phyloP scores from a whole-genome alignment of 2,797 vertebrate species.

The Chelidonichthys spinosus region DNA sequence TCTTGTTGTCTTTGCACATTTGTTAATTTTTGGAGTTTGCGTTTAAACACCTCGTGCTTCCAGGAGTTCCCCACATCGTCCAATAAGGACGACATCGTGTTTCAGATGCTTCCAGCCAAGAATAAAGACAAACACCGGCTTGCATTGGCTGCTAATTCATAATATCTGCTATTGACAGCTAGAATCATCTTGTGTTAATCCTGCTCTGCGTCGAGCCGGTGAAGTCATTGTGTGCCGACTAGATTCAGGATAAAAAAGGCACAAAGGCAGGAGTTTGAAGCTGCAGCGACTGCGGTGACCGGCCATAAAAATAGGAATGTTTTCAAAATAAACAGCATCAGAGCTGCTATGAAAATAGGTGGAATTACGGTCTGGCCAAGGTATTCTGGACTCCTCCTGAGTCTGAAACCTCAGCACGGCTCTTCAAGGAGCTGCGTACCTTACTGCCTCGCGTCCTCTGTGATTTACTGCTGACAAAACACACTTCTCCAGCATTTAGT shows the following conservation, averaged over 20 bases:
- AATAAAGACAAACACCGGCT: conserved; percentile 44
- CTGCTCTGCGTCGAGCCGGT: conserved; percentile 19
- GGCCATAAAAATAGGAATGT: conserved; percentile 92
- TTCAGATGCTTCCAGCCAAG: conserved; percentile 52
- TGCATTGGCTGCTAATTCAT: conserved; percentile 43
- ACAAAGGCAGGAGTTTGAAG: conserved; percentile 80
- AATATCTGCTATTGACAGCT: conserved; percentile 53
- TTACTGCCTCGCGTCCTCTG: conserved; percentile 74
- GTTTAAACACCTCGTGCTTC: conserved; percentile 53
- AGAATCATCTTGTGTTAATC: background rate
- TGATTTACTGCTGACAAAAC: conserved; percentile 75
- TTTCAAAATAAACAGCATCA: conserved; percentile 93
- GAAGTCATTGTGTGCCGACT: conserved; percentile 22
- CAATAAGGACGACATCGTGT: conserved; percentile 30
- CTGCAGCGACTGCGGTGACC: conserved; percentile 85
- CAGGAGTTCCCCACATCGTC: conserved; percentile 52
- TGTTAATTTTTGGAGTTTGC: conserved; percentile 49
- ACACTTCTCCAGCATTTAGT: conserved; percentile 51
- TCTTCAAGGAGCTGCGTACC: conserved; percentile 73
- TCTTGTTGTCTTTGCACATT: conserved; percentile 61
- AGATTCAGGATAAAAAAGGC: conserved; percentile 60
- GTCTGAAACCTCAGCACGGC: conserved; percentile 64
- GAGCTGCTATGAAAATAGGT: conserved; percentile 80
- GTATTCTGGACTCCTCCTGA: conserved; percentile 76
- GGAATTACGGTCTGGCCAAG: conserved; percentile 66